phyloP scores from a whole-genome alignment of 2,797 vertebrate genomes.

The Holocentrus rufus region DNA sequence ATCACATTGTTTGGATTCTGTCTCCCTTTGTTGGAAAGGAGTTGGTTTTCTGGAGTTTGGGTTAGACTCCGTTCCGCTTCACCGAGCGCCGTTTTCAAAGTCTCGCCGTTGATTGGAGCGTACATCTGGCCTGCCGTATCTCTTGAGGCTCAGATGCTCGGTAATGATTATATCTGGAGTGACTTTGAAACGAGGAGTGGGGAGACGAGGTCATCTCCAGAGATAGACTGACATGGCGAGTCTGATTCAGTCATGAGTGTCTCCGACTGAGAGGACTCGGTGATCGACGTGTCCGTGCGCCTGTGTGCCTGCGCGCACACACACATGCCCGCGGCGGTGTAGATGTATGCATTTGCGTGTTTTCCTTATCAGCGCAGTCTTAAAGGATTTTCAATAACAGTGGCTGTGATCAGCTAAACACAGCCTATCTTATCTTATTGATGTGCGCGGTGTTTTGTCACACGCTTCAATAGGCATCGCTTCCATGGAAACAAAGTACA shows the following conservation, averaged over 20 bases:
- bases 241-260: slow-evolving; percentile 27
- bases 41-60: slow-evolving; percentile 39
- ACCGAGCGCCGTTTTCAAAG: slow-evolving; percentile 17
- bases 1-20: slow-evolving; percentile 15
- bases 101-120: slow-evolving; percentile 37
- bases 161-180: slow-evolving; percentile 52
- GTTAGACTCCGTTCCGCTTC: slow-evolving; percentile 35
- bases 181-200: slow-evolving; percentile 35
- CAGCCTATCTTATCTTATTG: slow-evolving; percentile 40
- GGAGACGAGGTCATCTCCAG: slow-evolving; percentile 48
- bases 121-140: slow-evolving; percentile 11
- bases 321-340: neutral
- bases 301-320: neutral
- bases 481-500: slow-evolving; percentile 43
- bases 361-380: slow-evolving; percentile 44
- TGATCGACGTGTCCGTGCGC: neutral
- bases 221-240: slow-evolving; percentile 27
- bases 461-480: slow-evolving; percentile 10
- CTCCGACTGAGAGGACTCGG: slow-evolving; percentile 6
- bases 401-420: slow-evolving; percentile 37
- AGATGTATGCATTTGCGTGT: slow-evolving; percentile 2
- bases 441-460: slow-evolving; percentile 30
- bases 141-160: slow-evolving; percentile 11
- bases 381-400: slow-evolving; percentile 41
- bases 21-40: slow-evolving; percentile 13